These are phyloP conservation scores for Ispidina lecontei DNA, from an alignment of 2,797 vertebrate genomes.

Conservation along the genomic window DNA sequence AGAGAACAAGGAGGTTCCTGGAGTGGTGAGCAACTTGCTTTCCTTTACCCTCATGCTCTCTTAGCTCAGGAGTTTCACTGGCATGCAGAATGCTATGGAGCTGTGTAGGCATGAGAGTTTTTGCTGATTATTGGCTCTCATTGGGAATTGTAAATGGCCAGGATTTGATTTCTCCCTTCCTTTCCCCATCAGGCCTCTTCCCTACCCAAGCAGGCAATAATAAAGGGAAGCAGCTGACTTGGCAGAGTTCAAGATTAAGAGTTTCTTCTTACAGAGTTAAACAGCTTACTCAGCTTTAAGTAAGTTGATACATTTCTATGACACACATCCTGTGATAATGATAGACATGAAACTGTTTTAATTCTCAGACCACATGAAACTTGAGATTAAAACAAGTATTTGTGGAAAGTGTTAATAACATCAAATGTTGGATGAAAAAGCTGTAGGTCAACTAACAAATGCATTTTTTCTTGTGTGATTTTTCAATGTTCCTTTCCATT, in stretches of 20 bases:
- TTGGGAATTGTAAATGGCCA: background rate
- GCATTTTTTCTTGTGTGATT: background rate
- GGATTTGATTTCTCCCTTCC: background rate
- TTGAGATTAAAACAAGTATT: background rate
- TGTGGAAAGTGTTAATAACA: background rate
- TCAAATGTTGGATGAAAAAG: background rate
- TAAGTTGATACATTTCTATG: background rate
- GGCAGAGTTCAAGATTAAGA: background rate
- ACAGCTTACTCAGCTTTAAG: background rate
- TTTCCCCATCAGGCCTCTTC: background rate
- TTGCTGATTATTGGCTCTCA: background rate
- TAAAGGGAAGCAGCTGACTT: background rate
- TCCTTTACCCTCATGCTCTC: slow-evolving; percentile 54
- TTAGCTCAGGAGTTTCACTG: slow-evolving; percentile 50
- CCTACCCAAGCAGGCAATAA: background rate
- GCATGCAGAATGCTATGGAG: slow-evolving; percentile 69
- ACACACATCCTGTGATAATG: background rate
- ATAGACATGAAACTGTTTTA: background rate
- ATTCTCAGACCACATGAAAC: background rate
- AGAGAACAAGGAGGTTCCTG: slow-evolving; percentile 54
- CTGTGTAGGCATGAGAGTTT: background rate
- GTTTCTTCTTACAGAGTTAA: background rate
- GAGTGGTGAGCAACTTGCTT: slow-evolving; percentile 71
- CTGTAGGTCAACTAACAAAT: background rate
- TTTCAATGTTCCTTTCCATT: slow-evolving; percentile 25